A percentile compares a stretch with the other conserved stretches of the same genome.
These are phyloP conservation scores for Erannis defoliaria DNA, from an alignment of 2,888 invertebrate species.

Conservation along the genomic window DNA sequence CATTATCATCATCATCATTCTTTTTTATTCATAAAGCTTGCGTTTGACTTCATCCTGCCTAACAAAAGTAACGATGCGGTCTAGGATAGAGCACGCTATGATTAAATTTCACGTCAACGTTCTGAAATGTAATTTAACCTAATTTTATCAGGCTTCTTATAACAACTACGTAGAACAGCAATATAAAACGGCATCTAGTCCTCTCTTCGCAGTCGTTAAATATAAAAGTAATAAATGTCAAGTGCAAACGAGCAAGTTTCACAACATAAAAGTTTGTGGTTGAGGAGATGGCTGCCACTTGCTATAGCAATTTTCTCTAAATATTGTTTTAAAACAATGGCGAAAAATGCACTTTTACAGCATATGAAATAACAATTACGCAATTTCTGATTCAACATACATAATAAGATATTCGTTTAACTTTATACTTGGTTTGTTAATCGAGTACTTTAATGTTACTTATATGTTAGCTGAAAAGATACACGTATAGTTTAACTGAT, in stretches of 20 bases:
- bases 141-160: conserved; percentile 1
- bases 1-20: no score
- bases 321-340: conserved; percentile 13
- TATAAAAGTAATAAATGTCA: conserved; percentile 82
- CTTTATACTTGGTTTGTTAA: no score
- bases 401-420: no score
- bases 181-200: conserved; percentile 64
- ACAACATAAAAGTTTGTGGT: conserved; percentile 77
- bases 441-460: no score
- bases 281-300: conserved; percentile 62
- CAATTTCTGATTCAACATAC: no score
- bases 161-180: conserved; percentile 34
- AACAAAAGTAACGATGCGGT: no score
- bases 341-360: conserved; percentile 4
- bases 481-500: no score
- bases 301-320: conserved; percentile 71
- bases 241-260: conserved; percentile 77
- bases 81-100: no score
- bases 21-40: no score
- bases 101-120: not conserved
- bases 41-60: no score
- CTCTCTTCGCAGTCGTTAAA: conserved; percentile 71
- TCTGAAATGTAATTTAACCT: not conserved
- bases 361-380: not conserved
- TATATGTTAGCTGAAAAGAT: no score